These are phyloP conservation scores for Hylaeus anthracinus DNA, from an alignment of 1,140 invertebrate genomes.

Conservation along the genomic window DNA sequence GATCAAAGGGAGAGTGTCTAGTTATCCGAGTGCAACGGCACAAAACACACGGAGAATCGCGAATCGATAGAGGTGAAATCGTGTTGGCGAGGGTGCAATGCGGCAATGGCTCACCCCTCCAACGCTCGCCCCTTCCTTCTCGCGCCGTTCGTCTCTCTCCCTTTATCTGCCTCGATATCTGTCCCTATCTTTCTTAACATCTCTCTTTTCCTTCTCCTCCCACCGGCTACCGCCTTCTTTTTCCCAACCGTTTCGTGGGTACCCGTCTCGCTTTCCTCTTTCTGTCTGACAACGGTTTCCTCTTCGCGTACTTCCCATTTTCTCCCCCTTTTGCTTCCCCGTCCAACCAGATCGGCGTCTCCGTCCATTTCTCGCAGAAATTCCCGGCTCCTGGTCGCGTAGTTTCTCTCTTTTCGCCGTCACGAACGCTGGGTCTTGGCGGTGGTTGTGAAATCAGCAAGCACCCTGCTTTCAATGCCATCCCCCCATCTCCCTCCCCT, in stretches of 20 bases:
- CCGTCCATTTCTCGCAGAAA: constrained; percentile 19
- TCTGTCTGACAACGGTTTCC: constrained; percentile 23
- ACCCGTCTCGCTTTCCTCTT: constrained; percentile 20
- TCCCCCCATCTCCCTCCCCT: neutral
- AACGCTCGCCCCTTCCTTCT: constrained; percentile 23
- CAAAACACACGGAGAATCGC: constrained; percentile 69
- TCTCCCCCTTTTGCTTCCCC: neutral
- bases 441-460: constrained; percentile 29
- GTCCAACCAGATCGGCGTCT: neutral
- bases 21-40: constrained; percentile 57
- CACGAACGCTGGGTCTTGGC: neutral
- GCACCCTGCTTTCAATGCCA: neutral
- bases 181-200: constrained; percentile 38
- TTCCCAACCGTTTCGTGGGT: constrained; percentile 6
- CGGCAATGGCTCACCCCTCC: constrained; percentile 63
- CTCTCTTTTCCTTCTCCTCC: constrained; percentile 20
- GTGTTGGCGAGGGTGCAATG: constrained; percentile 70
- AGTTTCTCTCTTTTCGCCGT: constrained; percentile 6
- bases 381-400: constrained; percentile 10
- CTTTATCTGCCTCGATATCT: constrained; percentile 43
- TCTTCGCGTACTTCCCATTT: constrained; percentile 17
- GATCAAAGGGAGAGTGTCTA: constrained; percentile 57
- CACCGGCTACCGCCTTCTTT: neutral
- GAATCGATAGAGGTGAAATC: constrained; percentile 72
- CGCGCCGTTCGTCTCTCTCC: neutral